A percentile compares a stretch with the other conserved stretches of the same genome.
Evolutionary conservation across 2,113 vertebrate species (phyloP).

Genomic region (Crotophaga sulcirostris): DNA sequence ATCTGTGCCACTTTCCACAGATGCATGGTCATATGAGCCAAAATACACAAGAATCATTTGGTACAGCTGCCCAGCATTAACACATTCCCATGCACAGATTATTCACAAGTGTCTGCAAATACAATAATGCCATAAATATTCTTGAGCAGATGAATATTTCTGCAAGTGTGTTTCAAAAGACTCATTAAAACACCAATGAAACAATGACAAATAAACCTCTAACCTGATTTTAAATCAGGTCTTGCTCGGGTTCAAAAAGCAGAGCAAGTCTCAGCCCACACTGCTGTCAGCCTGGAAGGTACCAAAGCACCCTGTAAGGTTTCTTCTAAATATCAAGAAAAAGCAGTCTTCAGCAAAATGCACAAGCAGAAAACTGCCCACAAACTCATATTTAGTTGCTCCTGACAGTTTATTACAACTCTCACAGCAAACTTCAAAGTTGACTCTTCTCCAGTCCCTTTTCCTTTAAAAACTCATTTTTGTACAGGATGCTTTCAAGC

Average conservation of each 20-base stretch:
- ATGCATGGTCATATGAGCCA: neutral
- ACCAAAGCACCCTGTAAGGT: neutral
- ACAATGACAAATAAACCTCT: neutral
- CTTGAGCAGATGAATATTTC: neutral
- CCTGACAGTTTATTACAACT: neutral
- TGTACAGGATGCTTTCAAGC: neutral
- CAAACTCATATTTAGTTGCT: neutral
- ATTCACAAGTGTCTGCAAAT: neutral
- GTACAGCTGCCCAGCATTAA: neutral
- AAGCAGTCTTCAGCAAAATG: neutral
- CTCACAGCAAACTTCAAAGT: neutral
- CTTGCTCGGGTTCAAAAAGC: neutral
- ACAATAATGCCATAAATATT: neutral
- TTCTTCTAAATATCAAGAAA: neutral
- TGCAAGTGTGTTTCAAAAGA: neutral
- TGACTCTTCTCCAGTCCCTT: neutral
- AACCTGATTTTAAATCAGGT: neutral
- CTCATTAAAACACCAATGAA: neutral
- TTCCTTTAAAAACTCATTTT: neutral
- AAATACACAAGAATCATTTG: neutral
- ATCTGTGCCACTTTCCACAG: neutral
- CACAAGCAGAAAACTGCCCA: neutral
- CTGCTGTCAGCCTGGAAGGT: neutral
- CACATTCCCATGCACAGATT: neutral
- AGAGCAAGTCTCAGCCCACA: neutral